phyloP scores from a whole-genome alignment of 2,797 vertebrate genomes.

The Danio aesculapii region DNA sequence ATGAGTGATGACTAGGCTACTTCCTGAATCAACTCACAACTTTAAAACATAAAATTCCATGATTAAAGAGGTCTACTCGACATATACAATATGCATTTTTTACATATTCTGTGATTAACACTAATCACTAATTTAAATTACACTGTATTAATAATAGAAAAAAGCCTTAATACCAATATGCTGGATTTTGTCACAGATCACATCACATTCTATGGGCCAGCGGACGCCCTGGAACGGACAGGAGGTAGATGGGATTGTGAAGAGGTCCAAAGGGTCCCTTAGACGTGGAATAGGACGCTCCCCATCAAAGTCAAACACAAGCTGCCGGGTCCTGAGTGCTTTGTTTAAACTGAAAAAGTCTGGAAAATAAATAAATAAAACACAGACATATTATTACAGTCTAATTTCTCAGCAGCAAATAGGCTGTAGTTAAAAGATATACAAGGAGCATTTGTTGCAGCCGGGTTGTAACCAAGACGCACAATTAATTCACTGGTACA shows the following conservation, averaged over 20 bases:
- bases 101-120: neutral
- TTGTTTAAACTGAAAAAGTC: conserved; percentile 69
- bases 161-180: conserved; percentile 84
- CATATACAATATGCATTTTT: too few species aligned
- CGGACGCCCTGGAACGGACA: conserved; percentile 71
- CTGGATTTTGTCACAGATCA: conserved; percentile 81
- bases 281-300: conserved; percentile 73
- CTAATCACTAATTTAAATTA: neutral
- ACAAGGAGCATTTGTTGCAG: neutral
- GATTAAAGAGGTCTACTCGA: too few species aligned
- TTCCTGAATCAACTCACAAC: too few species aligned
- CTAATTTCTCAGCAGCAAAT: neutral
- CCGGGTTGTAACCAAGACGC: conserved; percentile 14
- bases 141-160: neutral
- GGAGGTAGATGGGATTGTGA: conserved; percentile 69
- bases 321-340: conserved; percentile 71
- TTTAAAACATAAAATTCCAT: too few species aligned
- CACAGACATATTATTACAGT: conserved; percentile 23
- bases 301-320: conserved; percentile 73
- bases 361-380: conserved; percentile 63
- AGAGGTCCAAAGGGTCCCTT: conserved; percentile 79
- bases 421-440: conserved; percentile 17
- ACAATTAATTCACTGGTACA: neutral
- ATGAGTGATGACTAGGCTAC: too few species aligned
- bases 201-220: conserved; percentile 92